phyloP scores from a whole-genome alignment of 2,888 invertebrate species.

The Thecophora atra region DNA sequence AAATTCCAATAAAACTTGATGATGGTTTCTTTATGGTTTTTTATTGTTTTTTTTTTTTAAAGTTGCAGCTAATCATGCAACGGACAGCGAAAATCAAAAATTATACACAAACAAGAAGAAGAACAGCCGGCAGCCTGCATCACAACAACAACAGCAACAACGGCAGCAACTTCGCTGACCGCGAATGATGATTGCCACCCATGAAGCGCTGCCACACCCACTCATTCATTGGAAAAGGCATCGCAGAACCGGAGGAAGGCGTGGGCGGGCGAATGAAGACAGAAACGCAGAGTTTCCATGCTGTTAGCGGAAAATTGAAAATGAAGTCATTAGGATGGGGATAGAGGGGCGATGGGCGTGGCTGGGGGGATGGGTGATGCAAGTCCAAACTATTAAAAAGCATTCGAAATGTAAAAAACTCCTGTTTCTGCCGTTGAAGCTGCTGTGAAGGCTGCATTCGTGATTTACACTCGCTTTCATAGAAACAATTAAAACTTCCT shows the following conservation, averaged over 20 bases:
- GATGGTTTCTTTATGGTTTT: no score
- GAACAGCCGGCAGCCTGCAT: neutral
- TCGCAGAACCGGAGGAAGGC: neutral
- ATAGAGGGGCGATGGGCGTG: constrained; percentile 1
- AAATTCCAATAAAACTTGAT: constrained; percentile 51
- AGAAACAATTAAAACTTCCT: constrained; percentile 21
- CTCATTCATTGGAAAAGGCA: neutral
- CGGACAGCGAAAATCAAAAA: constrained; percentile 15
- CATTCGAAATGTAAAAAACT: constrained; percentile 31
- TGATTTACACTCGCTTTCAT: constrained; percentile 29
- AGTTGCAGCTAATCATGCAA: constrained; percentile 53
- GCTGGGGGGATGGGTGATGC: neutral
- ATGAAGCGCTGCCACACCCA: neutral
- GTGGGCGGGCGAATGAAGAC: neutral
- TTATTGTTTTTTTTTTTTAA: constrained; percentile 46
- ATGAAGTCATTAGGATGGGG: constrained; percentile 53
- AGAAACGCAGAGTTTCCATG: constrained; percentile 46
- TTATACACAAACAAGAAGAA: neutral
- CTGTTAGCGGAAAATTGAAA: constrained; percentile 52
- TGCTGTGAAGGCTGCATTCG: constrained; percentile 29
- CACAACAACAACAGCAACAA: constrained; percentile 10
- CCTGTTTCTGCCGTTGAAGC: neutral
- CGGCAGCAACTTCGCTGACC: neutral
- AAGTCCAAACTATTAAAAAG: constrained; percentile 42
- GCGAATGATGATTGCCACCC: neutral